Evolutionary conservation across 2,888 invertebrate species (phyloP), one percentile per base, ranked within the genome.

Genomic region (Pollenia amentaria): DNA sequence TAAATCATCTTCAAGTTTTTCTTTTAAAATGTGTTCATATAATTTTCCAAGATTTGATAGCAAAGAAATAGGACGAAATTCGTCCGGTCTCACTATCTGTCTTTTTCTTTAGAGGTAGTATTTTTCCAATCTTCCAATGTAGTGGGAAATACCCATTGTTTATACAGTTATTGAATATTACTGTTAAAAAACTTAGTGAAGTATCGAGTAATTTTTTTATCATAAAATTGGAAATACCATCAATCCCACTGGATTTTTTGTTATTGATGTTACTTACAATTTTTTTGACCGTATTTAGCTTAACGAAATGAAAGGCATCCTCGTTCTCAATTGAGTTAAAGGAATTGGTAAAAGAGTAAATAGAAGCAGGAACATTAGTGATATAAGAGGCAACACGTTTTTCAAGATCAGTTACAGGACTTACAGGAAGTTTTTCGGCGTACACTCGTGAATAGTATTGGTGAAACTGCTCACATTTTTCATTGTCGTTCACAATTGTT

Each of bases 121-220:
- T 62, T 62, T 62, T 62, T 62, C 16, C 40, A 10, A 16, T 42
- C 9, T 62, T 62, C 40, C 62, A 62, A 42, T 18, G 55, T n/a
- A 12, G 2, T 55, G 62, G 62, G 40, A 40, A 62, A 10, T 62
- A 62, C n/a, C 18, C 7, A 29, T 62, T 6, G 42, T 29, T n/a
- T 38, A 14, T n/a, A n/a, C n/a, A n/a, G n/a, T n/a, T n/a, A n/a
- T n/a, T n/a, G n/a, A n/a, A n/a, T n/a, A n/a, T n/a, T 7, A 29
- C 8, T 38, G 38, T 48, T 16, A 21, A 60, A 4, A 16, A 57
- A 1, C n/a, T 70, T 40, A 51, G 40, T n/a, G 14, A 79, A 16
- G 7, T 18, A n/a, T 62, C 62, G 6, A n/a, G 62, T 0, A 62
- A 16, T 42, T 42, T 40, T 10, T 42, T n/a, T 11, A 48, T 60